Conservation (phyloP, 92 coral and sea anemone genomes). For the Parazoanthus swiftii region DNA sequence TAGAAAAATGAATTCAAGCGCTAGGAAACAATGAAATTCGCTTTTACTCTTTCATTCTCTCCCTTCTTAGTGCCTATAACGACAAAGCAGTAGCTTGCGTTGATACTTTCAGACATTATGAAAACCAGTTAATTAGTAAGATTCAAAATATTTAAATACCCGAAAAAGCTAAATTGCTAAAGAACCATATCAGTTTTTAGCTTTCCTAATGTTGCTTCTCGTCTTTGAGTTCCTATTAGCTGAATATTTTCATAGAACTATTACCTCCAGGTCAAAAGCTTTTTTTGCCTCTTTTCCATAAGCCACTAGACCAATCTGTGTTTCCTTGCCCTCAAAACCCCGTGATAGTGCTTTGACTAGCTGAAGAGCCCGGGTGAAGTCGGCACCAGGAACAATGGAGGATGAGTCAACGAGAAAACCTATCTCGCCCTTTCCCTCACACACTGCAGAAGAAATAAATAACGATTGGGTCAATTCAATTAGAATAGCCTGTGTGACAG, state of each 20-base stretch:
- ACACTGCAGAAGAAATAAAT: slow-evolving; percentile 45
- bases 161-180: neutral
- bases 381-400: slow-evolving; percentile 71
- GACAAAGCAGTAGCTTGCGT: no score
- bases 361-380: slow-evolving; percentile 79
- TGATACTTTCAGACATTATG: no score
- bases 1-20: neutral
- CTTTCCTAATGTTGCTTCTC: neutral
- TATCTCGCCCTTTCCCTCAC: slow-evolving; percentile 82
- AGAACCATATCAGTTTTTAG: neutral
- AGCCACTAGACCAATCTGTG: slow-evolving; percentile 73
- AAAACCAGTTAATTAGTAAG: no score
- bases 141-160: neutral
- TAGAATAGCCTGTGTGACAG: neutral
- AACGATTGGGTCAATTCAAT: neutral
- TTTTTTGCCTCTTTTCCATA: slow-evolving; percentile 71
- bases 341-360: slow-evolving; percentile 83
- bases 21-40: neutral
- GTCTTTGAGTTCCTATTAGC: no score
- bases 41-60: no score
- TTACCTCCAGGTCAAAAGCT: slow-evolving; percentile 55
- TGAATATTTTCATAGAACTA: neutral
- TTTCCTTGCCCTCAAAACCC: slow-evolving; percentile 64
- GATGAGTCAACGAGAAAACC: slow-evolving; percentile 92
- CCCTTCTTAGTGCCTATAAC: no score